Evolutionary conservation across 2,113 vertebrate species (phyloP).

Genomic region (Perca fluviatilis): DNA sequence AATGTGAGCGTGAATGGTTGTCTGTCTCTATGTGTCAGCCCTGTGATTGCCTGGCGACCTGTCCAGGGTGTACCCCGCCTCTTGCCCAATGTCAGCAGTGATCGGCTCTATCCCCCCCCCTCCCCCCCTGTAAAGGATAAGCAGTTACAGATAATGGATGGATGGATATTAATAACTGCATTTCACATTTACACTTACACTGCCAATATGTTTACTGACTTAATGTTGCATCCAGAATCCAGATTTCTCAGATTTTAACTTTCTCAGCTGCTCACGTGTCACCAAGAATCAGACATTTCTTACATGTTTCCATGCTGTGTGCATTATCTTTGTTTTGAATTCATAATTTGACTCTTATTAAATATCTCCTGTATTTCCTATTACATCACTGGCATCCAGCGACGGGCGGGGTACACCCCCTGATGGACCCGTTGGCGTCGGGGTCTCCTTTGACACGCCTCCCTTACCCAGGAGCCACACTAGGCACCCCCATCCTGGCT

Average conservation of each 20-base stretch:
- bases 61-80: conserved; percentile 21
- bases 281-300: not conserved
- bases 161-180: not conserved
- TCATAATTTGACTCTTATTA: conserved; percentile 75
- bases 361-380: conserved; percentile 83
- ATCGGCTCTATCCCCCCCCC: not conserved
- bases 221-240: not conserved
- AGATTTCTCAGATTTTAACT: conserved; percentile 6
- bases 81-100: conserved; percentile 8
- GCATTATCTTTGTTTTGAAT: conserved; percentile 19
- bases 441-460: conserved; percentile 97
- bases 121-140: not conserved
- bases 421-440: conserved; percentile 96
- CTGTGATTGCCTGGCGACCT: not conserved
- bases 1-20: not conserved
- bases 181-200: not conserved
- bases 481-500: conserved; percentile 95
- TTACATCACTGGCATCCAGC: conserved; percentile 89
- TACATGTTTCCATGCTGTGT: conserved; percentile 9
- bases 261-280: not conserved
- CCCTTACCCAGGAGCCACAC: conserved; percentile 95
- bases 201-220: not conserved
- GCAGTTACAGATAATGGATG: not conserved
- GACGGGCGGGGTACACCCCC: conserved; percentile 97
- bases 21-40: not conserved